phyloP scores from a whole-genome alignment of 2,113 vertebrate species.

The Perccottus glenii region DNA sequence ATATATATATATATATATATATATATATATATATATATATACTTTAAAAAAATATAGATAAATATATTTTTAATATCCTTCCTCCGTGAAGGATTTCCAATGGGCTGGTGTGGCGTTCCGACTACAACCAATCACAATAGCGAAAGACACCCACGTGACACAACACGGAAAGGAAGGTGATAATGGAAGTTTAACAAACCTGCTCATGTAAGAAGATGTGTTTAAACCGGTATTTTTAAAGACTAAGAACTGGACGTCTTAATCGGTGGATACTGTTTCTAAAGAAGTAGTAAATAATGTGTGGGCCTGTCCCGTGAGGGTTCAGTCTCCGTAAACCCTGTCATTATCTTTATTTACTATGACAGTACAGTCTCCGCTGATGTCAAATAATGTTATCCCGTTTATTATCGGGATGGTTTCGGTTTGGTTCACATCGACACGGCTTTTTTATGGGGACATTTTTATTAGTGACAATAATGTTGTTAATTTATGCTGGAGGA shows the following conservation, averaged over 20 bases:
- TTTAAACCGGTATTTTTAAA: not conserved
- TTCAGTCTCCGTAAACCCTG: no score
- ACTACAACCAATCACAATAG: not conserved
- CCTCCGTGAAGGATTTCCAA: conserved; percentile 5
- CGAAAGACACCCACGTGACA: not conserved
- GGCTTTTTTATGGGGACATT: conserved; percentile 75
- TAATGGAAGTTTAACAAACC: not conserved
- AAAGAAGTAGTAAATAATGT: not conserved
- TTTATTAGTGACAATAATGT: conserved; percentile 35
- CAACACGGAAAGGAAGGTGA: conserved; percentile 32
- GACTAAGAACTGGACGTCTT: not conserved
- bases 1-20: no score
- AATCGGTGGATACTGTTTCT: not conserved
- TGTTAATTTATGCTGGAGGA: conserved; percentile 64
- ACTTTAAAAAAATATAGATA: no score
- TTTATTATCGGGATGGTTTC: conserved; percentile 55
- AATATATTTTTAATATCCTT: no score
- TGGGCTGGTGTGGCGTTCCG: conserved; percentile 6
- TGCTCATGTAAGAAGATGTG: not conserved
- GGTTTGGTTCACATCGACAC: conserved; percentile 67
- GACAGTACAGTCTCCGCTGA: not conserved
- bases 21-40: no score
- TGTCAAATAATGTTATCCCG: conserved; percentile 55
- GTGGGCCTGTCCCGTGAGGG: no score
- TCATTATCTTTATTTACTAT: no score